These are phyloP conservation scores for Brachionus rubens DNA, from an alignment of 1,140 invertebrate genomes.

Conservation along the genomic window DNA sequence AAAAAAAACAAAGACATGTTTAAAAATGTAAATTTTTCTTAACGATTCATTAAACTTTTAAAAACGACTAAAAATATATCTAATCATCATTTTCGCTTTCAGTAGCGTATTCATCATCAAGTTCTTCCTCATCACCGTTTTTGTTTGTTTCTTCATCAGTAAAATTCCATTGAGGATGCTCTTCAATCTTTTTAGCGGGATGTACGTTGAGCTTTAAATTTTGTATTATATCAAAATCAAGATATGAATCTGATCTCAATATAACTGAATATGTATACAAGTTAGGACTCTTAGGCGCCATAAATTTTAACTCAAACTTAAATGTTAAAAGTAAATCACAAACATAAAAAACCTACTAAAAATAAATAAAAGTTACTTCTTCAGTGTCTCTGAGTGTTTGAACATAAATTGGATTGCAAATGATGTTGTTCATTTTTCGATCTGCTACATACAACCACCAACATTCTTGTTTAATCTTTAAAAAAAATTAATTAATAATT, in stretches of 20 bases:
- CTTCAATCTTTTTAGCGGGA: neutral
- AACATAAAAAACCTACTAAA: neutral
- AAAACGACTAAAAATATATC: neutral
- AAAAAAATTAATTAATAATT: too few relatives aligned
- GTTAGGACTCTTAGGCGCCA: slow-evolving; percentile 85
- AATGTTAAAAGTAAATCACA: neutral
- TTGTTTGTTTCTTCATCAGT: slow-evolving; percentile 29
- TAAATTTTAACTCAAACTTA: slow-evolving; percentile 88
- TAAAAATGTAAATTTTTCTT: slow-evolving; percentile 20
- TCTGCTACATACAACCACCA: slow-evolving; percentile 99
- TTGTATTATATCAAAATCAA: slow-evolving; percentile 60
- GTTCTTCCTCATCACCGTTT: neutral
- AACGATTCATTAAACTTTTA: neutral
- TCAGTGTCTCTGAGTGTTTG: slow-evolving; percentile 63
- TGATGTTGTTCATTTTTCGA: slow-evolving; percentile 79
- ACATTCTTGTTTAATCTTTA: slow-evolving; percentile 97
- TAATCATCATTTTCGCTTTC: slow-evolving; percentile 39
- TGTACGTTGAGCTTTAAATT: slow-evolving; percentile 43
- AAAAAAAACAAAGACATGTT: neutral
- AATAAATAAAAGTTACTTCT: slow-evolving; percentile 47
- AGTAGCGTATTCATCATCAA: slow-evolving; percentile 29
- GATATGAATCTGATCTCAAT: slow-evolving; percentile 88
- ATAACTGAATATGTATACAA: slow-evolving; percentile 89
- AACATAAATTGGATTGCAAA: slow-evolving; percentile 86
- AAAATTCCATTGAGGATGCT: slow-evolving; percentile 47